Conservation (phyloP, 2,888 invertebrate genomes). For the Melitaea athalia region DNA sequence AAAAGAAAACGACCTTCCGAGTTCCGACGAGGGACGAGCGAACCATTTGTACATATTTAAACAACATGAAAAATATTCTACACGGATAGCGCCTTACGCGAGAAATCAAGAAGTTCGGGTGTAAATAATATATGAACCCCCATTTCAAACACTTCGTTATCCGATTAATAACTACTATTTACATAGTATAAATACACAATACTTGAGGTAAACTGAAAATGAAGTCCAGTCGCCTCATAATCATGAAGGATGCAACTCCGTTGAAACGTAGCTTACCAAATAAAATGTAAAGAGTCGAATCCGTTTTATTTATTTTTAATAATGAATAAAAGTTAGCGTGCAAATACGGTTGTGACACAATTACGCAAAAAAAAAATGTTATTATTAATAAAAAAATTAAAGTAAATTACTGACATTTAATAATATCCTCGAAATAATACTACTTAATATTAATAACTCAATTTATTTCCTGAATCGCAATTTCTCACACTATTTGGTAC, state of each 20-base stretch:
- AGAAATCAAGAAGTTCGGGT: constrained; percentile 44
- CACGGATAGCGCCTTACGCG: constrained; percentile 40
- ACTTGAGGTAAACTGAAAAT: neutral
- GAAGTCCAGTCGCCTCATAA: too few relatives aligned
- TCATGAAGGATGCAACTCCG: too few relatives aligned
- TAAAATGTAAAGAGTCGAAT: too few relatives aligned
- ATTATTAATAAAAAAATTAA: neutral
- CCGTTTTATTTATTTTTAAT: too few relatives aligned
- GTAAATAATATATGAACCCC: constrained; percentile 42
- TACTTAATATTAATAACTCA: too few relatives aligned
- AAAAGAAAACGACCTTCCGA: constrained; percentile 40
- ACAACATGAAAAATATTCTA: constrained; percentile 47
- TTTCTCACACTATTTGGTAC: constrained; percentile 1
- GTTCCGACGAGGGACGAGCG: constrained; percentile 42
- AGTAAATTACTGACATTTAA: too few relatives aligned
- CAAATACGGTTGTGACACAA: too few relatives aligned
- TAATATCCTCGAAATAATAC: too few relatives aligned
- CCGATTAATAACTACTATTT: constrained; percentile 37
- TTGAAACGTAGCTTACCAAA: too few relatives aligned
- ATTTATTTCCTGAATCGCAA: neutral
- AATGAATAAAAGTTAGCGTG: too few relatives aligned
- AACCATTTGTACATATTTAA: constrained; percentile 56
- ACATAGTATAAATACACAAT: constrained; percentile 8
- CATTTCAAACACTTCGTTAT: constrained; percentile 40
- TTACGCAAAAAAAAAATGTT: too few relatives aligned